Evolutionary conservation across 2,888 invertebrate genomes (phyloP).

Genomic region (Oscheius myriophilus): DNA sequence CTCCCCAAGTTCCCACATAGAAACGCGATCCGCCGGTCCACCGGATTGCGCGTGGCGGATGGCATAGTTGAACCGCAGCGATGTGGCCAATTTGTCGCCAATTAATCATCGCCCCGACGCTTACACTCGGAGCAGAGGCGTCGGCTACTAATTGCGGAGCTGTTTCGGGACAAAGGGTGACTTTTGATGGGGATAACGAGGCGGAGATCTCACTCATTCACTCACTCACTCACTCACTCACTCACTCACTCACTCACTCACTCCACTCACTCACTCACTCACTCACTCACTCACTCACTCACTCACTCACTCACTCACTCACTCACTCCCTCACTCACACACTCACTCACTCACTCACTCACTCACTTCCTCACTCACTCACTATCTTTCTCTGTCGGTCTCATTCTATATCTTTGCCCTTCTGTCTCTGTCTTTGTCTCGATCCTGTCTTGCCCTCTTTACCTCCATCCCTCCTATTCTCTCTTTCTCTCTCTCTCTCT

Average conservation of each 20-base stretch:
- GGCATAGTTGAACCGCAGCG: neutral
- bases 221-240: neutral
- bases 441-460: too few species aligned
- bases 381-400: too few species aligned
- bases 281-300: too few species aligned
- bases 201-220: neutral
- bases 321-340: too few species aligned
- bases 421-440: too few species aligned
- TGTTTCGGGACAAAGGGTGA: neutral
- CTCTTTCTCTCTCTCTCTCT: too few species aligned
- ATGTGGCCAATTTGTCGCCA: conserved; percentile 23
- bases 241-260: neutral
- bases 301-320: too few species aligned
- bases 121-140: conserved; percentile 13
- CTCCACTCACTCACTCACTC: too few species aligned
- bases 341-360: too few species aligned
- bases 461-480: too few species aligned
- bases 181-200: neutral
- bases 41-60: neutral
- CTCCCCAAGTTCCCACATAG: neutral
- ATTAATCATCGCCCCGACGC: conserved; percentile 23
- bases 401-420: too few species aligned
- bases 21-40: conserved; percentile 4
- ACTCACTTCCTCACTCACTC: too few species aligned
- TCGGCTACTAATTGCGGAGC: neutral